Evolutionary conservation across 2,888 invertebrate species (phyloP), one percentile per base, ranked within the genome.

Genomic region (Torymus tubicola): DNA sequence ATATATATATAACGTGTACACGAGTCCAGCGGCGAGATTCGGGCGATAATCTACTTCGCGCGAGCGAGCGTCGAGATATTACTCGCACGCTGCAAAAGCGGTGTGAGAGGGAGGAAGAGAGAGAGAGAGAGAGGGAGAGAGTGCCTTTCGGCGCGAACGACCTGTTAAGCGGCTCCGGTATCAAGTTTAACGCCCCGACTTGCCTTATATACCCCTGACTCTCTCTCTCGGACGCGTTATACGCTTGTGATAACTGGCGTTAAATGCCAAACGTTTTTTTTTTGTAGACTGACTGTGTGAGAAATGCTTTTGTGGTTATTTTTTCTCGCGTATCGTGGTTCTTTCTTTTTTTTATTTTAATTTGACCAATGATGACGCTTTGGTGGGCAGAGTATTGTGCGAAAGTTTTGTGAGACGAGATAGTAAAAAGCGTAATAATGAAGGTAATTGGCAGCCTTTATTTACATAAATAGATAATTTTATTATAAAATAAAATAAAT

Each of bases 131-230:
- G 31, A 31, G 31, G 8, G 52, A 72, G 78, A 78, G 64, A 78
- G 72, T 78, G 70, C 81, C 77, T 79, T 77, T 81, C 82, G 74
- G 81, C 83, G 82, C 82, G 83, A 85, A 85, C 82, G 84, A 82
- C 83, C 85, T 84, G 84, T 83, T 85, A 83, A 85, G 83, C 83
- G 83, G 80, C 82, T 42, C 55, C 63, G 64, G 63, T 81, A 81
- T 77, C 77, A 31, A 81, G 81, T 81, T 81, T 76, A 81, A 75
- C 71, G 80, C 80, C 8, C 58, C 18, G 58, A 58, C 69, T 74
- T 50, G 74, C 65, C 75, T 80, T 74, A 70, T 69, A 52, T 60
- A 53, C 63, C 60, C 52, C 61, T 31, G 61, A 42, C 52, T 21
- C 21, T 21, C 21, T 21, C 53, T 11, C 2, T 21, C 24, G 79